Evolutionary conservation across 2,113 vertebrate species (phyloP), one percentile per base, ranked within the genome.

Genomic region (Syngnathoides biaculeatus): DNA sequence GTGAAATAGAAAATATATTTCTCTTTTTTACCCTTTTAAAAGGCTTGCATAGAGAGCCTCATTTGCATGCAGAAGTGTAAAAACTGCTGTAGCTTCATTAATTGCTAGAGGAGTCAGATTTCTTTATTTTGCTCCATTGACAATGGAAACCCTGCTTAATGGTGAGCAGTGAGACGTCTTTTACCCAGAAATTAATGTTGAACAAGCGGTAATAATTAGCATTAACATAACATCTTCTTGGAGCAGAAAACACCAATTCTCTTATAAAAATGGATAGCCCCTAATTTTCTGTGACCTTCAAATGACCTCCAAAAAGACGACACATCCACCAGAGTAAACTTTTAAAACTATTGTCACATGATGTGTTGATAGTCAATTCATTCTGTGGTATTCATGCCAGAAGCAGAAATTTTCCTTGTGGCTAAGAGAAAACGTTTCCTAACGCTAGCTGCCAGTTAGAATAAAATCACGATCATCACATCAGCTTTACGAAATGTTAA

Each of bases 21-120:
- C 71, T 71, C 65, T 48, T 57, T 71, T 80, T 73, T 75, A 68
- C 69, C 71, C 1, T 0, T 69, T 85, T 81, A 71, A 87, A 84
- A 86, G 71, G 38, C 64, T 68, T 73, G 72, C 78, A 58, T 40
- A 68, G 71, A 71, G 60, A 27, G 56, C 26, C 61, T 84, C 73
- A 84, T 83, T 61, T 77, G 64, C 70, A 81, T 77, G 55, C 5
- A 26, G 65, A 70, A 69, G 66, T 55, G 62, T 14, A 27, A 63
- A 38, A 27, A 15, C 22, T 62, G 67, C 53, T 20, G 56, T 35
- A 50, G 76, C 76, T 61, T 65, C 62, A 65, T 67, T 80, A 83
- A 80, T 66, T 75, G 47, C 55, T 20, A 26, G 55, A 48, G 62
- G 22, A 67, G 11, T 39, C 58, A 8, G 12, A 15, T 42, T 22